Conservation (phyloP, 2,888 invertebrate species). For the Malachius bipustulatus region DNA sequence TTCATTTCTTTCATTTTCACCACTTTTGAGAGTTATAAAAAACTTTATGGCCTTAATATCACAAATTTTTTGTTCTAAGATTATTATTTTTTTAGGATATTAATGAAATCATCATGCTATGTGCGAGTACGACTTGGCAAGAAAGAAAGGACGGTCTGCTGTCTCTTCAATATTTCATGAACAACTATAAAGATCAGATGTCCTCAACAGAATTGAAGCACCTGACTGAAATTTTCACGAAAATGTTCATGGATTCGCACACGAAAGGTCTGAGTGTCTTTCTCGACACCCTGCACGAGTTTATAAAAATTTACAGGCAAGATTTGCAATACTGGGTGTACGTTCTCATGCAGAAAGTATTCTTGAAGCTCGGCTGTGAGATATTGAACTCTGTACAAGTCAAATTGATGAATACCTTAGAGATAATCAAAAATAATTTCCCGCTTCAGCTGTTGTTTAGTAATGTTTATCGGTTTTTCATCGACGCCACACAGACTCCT, state of each 20-base stretch:
- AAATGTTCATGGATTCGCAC: constrained; percentile 97
- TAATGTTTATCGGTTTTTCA: constrained; percentile 66
- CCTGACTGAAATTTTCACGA: constrained; percentile 86
- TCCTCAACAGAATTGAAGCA: constrained; percentile 62
- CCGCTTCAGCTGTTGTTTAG: constrained; percentile 53
- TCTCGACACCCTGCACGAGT: constrained; percentile 83
- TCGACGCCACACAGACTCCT: constrained; percentile 88
- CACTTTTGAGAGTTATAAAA: too few relatives aligned
- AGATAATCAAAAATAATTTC: constrained; percentile 60
- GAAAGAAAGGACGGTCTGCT: constrained; percentile 89
- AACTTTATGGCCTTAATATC: too few relatives aligned
- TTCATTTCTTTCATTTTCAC: too few relatives aligned
- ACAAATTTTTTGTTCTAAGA: too few relatives aligned
- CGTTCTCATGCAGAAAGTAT: constrained; percentile 61
- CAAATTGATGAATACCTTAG: constrained; percentile 78
- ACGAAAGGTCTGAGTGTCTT: constrained; percentile 88
- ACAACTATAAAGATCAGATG: constrained; percentile 54
- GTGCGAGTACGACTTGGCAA: constrained; percentile 85
- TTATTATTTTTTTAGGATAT: constrained; percentile 61
- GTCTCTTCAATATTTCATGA: constrained; percentile 58
- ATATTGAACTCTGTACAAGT: constrained; percentile 82
- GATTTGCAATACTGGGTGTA: constrained; percentile 91
- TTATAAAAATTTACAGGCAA: constrained; percentile 73
- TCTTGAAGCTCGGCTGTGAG: constrained; percentile 77
- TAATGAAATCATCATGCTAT: constrained; percentile 72